Conservation (phyloP, 2,888 invertebrate species). For the Napeogenes sylphis region DNA sequence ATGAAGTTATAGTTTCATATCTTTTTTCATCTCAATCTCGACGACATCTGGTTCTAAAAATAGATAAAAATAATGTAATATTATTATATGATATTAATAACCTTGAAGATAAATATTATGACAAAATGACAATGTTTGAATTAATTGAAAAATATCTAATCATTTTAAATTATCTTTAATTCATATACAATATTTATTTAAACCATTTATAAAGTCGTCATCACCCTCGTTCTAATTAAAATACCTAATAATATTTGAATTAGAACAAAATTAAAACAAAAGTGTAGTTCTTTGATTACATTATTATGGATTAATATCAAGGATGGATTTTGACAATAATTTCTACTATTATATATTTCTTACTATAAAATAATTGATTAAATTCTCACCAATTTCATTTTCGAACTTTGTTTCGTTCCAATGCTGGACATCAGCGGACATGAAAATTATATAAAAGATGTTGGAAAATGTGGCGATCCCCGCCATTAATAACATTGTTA, state of each 20-base stretch:
- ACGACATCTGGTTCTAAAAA: not conserved
- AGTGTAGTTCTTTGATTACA: no score
- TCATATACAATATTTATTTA: no score
- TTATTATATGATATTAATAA: not conserved
- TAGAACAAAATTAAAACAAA: no score
- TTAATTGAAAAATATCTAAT: no score
- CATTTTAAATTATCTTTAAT: no score
- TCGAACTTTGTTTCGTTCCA: constrained; percentile 77
- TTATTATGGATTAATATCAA: no score
- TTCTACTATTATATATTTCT: not conserved
- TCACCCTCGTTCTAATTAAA: no score
- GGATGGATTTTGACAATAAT: no score
- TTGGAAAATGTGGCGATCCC: constrained; percentile 79
- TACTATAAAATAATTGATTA: not conserved
- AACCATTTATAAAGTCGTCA: no score
- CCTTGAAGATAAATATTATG: no score
- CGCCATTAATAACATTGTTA: constrained; percentile 81
- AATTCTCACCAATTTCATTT: not conserved
- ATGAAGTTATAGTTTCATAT: not conserved
- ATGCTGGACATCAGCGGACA: constrained; percentile 80
- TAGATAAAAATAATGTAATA: not conserved
- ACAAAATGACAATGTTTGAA: no score
- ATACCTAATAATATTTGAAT: no score
- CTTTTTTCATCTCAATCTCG: not conserved
- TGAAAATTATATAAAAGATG: constrained; percentile 80